Conservation (phyloP, 2,888 invertebrate species). For the Pherbina coryleti region DNA sequence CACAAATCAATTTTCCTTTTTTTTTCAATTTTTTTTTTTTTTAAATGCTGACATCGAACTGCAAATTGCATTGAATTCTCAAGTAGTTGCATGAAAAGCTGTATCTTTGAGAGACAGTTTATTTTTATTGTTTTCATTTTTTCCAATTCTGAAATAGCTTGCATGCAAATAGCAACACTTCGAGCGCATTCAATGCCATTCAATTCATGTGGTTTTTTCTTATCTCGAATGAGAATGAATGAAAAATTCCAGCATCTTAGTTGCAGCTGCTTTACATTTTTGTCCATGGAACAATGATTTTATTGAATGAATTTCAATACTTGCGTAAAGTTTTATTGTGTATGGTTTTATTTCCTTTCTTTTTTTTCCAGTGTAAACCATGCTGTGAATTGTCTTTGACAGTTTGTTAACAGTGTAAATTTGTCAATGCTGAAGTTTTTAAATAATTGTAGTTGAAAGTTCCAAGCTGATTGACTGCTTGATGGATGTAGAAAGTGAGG, state of each 20-base stretch:
- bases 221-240: background rate
- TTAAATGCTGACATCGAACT: background rate
- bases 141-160: background rate
- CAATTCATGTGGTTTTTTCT: background rate
- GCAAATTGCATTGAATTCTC: background rate
- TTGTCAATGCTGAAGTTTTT: constrained; percentile 40
- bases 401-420: constrained; percentile 51
- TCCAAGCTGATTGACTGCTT: too few relatives aligned
- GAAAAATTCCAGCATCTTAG: background rate
- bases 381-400: constrained; percentile 44
- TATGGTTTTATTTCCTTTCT: background rate
- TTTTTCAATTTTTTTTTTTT: background rate
- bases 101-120: background rate
- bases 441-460: background rate
- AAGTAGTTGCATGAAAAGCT: background rate
- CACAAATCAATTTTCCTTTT: constrained; percentile 3
- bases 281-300: background rate
- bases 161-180: constrained; percentile 5
- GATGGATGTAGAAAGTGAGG: too few relatives aligned
- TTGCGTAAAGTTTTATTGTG: background rate
- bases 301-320: background rate
- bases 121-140: background rate
- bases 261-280: background rate
- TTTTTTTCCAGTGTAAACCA: too few relatives aligned
- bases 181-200: background rate